A percentile compares a stretch with the other conserved stretches of the same genome.
phyloP scores from a whole-genome alignment of 2,888 invertebrate genomes.

The Argynnis bischoffii region DNA sequence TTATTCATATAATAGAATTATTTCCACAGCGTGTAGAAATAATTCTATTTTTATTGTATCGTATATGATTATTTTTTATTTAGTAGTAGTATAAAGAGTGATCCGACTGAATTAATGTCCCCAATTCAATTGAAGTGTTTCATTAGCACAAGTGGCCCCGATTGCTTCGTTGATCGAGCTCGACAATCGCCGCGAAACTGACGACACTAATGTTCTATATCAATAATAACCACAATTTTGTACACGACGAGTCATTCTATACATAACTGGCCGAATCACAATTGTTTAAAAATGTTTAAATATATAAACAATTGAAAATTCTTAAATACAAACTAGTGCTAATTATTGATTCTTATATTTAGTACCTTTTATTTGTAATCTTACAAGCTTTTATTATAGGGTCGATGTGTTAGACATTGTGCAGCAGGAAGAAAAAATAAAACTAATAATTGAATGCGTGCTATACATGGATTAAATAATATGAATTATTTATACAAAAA shows the following conservation, averaged over 20 bases:
- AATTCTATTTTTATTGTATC: no score
- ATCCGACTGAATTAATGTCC: slow-evolving; percentile 76
- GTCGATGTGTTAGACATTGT: not conserved
- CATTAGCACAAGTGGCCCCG: slow-evolving; percentile 82
- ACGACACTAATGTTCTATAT: slow-evolving; percentile 40
- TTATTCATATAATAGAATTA: no score
- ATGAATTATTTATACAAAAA: slow-evolving; percentile 38
- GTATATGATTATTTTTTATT: slow-evolving; percentile 34
- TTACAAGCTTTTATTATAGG: not conserved
- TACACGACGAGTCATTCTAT: slow-evolving; percentile 1
- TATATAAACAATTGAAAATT: no score
- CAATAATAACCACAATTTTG: slow-evolving; percentile 18
- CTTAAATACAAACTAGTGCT: no score
- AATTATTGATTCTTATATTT: no score
- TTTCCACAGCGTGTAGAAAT: no score
- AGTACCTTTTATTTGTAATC: no score
- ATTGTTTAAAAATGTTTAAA: no score
- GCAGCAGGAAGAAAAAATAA: slow-evolving; percentile 33
- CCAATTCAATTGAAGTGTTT: slow-evolving; percentile 82
- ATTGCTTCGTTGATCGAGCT: slow-evolving; percentile 77
- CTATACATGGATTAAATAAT: slow-evolving; percentile 36
- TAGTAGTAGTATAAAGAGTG: slow-evolving; percentile 65
- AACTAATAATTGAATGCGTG: slow-evolving; percentile 28
- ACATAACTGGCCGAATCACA: no score
- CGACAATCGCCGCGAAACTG: slow-evolving; percentile 61